A percentile compares a stretch with the other conserved stretches of the same genome.
Evolutionary conservation across 2,888 invertebrate species (phyloP).

Genomic region (Caenorhabditis becei): DNA sequence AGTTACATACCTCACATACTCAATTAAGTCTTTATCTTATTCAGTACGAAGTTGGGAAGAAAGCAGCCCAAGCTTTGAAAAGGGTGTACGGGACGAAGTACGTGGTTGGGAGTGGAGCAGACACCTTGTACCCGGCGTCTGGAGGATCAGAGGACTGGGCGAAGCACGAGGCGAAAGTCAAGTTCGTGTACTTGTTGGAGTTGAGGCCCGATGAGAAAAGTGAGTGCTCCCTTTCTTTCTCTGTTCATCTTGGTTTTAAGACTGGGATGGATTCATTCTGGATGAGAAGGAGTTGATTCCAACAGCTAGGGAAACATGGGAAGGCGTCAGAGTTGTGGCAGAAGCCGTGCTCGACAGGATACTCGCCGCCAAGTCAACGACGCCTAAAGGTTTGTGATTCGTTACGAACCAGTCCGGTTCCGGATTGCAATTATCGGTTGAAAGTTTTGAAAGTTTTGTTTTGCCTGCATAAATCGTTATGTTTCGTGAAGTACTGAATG

Average conservation of each 20-base stretch:
- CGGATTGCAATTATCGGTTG: constrained; percentile 7
- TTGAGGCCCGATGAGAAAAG: constrained; percentile 80
- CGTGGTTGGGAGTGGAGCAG: constrained; percentile 80
- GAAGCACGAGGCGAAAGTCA: constrained; percentile 78
- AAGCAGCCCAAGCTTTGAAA: constrained; percentile 77
- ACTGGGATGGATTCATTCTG: constrained; percentile 81
- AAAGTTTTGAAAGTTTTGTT: constrained; percentile 9
- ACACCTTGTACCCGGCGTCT: constrained; percentile 81
- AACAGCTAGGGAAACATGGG: constrained; percentile 81
- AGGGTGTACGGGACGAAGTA: constrained; percentile 80
- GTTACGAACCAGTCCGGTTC: constrained; percentile 4
- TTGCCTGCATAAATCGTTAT: constrained; percentile 1
- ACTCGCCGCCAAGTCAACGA: constrained; percentile 21
- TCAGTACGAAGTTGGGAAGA: constrained; percentile 79
- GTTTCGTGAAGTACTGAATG: background rate
- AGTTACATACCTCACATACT: constrained; percentile 7
- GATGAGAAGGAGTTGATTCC: constrained; percentile 80
- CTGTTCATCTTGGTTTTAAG: constrained; percentile 56
- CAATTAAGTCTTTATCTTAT: constrained; percentile 18
- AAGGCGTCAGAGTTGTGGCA: constrained; percentile 80
- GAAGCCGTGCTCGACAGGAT: constrained; percentile 75
- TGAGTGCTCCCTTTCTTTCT: constrained; percentile 30
- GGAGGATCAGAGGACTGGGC: constrained; percentile 82
- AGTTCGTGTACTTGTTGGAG: constrained; percentile 81
- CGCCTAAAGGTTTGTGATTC: constrained; percentile 35